Percentiles rank a stretch among this genome's conserved stretches.
Evolutionary conservation across 2,888 invertebrate genomes (phyloP).

Genomic region (Coenonympha arcania): DNA sequence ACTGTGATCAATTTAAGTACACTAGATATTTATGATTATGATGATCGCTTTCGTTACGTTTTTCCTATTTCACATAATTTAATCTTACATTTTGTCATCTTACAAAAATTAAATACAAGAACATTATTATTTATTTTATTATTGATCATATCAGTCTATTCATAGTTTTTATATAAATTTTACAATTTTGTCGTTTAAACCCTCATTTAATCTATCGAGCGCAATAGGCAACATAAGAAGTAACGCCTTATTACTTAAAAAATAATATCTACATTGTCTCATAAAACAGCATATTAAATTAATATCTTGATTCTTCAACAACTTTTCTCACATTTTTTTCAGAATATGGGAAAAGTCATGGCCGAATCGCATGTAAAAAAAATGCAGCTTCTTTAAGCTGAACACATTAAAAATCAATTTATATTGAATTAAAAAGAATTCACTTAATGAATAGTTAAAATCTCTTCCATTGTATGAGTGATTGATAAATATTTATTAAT

Average conservation of each 20-base stretch:
- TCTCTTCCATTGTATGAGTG: too few species aligned
- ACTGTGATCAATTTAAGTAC: conserved; percentile 69
- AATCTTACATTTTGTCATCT: conserved; percentile 70
- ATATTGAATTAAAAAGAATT: too few species aligned
- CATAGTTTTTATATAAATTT: conserved; percentile 69
- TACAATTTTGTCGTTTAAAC: conserved; percentile 72
- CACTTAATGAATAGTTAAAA: too few species aligned
- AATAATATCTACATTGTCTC: conserved; percentile 56
- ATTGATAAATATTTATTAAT: conserved; percentile 61
- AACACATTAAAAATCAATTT: conserved; percentile 47
- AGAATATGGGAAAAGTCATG: conserved; percentile 37
- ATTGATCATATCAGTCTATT: conserved; percentile 76
- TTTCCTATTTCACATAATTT: conserved; percentile 63
- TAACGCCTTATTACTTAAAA: conserved; percentile 46
- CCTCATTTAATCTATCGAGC: conserved; percentile 56
- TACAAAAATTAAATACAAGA: conserved; percentile 72
- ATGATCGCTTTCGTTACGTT: conserved; percentile 44
- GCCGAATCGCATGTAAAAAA: conserved; percentile 16
- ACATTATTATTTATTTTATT: conserved; percentile 71
- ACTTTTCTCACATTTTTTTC: conserved; percentile 31
- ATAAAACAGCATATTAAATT: conserved; percentile 59
- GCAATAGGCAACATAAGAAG: conserved; percentile 68
- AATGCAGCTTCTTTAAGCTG: conserved; percentile 39
- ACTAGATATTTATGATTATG: conserved; percentile 53
- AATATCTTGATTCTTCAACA: conserved; percentile 40